These are phyloP conservation scores for Steinernema feltiae DNA, from an alignment of 1,140 invertebrate species.

Conservation along the genomic window DNA sequence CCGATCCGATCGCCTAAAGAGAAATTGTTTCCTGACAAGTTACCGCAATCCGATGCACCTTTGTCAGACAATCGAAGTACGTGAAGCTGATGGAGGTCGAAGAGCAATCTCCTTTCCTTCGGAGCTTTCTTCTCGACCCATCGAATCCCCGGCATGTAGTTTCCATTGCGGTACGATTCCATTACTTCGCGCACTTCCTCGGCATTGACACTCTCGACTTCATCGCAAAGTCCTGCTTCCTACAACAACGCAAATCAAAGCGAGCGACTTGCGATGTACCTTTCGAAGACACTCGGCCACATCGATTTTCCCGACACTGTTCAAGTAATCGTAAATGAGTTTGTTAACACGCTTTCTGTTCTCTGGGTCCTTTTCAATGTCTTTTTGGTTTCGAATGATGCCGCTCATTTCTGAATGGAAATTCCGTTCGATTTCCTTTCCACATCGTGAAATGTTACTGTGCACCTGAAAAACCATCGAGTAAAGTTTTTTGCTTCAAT, in stretches of 20 bases:
- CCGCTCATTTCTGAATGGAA: constrained; percentile 41
- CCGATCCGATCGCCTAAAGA: constrained; percentile 18
- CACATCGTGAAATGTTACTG: constrained; percentile 31
- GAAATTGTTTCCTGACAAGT: no score
- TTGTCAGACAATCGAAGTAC: constrained; percentile 35
- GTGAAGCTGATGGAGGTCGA: constrained; percentile 43
- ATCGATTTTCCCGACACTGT: constrained; percentile 40
- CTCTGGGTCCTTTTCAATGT: constrained; percentile 33
- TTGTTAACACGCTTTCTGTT: constrained; percentile 42
- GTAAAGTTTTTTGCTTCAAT: neutral
- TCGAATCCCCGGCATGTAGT: constrained; percentile 44
- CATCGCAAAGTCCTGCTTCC: constrained; percentile 33
- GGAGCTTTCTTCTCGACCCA: constrained; percentile 38
- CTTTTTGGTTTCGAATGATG: constrained; percentile 44
- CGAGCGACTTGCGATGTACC: constrained; percentile 24
- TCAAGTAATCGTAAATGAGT: constrained; percentile 47
- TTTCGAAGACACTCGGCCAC: constrained; percentile 49
- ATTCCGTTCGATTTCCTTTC: constrained; percentile 37
- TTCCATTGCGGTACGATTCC: constrained; percentile 29
- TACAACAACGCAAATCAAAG: constrained; percentile 29
- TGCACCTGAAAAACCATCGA: constrained; percentile 25
- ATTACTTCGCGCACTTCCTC: constrained; percentile 35
- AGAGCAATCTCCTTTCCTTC: constrained; percentile 38
- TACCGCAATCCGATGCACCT: constrained; percentile 1
- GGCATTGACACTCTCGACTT: neutral